Conservation (phyloP, 2,797 vertebrate genomes). For the Lemur catta region DNA sequence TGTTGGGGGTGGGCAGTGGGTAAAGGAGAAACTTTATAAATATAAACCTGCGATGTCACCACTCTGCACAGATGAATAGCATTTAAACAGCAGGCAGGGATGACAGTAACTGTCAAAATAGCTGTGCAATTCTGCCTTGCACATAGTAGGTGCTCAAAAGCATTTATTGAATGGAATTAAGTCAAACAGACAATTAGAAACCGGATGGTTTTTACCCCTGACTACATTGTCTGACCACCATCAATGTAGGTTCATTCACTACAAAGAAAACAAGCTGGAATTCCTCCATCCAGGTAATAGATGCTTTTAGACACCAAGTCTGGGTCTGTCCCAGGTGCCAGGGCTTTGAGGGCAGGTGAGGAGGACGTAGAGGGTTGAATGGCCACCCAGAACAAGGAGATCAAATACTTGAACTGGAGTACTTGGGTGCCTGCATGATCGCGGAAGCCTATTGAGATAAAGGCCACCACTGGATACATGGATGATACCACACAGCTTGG, state of each 20-base stretch:
- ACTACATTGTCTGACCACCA: not conserved
- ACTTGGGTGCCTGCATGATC: rapidly evolving
- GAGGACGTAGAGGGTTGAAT: not conserved
- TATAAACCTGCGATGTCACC: not conserved
- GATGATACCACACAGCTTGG: not conserved
- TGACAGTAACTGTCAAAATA: not conserved
- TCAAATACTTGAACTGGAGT: not conserved
- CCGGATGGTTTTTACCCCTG: not conserved
- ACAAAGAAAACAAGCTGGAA: not conserved
- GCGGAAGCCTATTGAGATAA: not conserved
- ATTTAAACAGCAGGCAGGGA: not conserved
- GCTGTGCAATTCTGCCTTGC: not conserved
- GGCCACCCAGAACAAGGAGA: not conserved
- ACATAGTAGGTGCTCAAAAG: not conserved
- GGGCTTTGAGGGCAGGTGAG: not conserved
- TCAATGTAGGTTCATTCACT: not conserved
- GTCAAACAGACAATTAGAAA: not conserved
- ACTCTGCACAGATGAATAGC: not conserved
- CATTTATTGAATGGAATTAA: not conserved
- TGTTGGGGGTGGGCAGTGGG: not conserved
- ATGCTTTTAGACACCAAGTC: not conserved
- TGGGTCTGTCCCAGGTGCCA: not conserved
- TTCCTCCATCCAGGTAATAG: not conserved
- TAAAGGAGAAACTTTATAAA: not conserved
- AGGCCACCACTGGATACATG: not conserved